Conservation (phyloP, 2,888 invertebrate genomes). For the Drosophila hawaiiensis region DNA sequence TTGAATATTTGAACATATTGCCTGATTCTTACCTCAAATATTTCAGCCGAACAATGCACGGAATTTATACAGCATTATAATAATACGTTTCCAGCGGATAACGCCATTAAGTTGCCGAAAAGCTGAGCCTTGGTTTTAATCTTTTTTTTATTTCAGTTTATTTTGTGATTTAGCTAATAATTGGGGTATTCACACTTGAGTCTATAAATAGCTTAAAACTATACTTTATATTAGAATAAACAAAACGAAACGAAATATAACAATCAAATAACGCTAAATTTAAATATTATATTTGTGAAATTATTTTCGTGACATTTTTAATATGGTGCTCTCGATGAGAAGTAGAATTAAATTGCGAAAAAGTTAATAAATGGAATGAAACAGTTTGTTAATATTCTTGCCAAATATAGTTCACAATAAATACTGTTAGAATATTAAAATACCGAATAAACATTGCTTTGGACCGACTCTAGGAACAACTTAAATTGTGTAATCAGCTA, state of each 20-base stretch:
- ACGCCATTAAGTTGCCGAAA: conserved; percentile 21
- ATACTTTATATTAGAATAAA: conserved; percentile 36
- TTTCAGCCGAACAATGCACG: conserved; percentile 82
- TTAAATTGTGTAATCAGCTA: not conserved
- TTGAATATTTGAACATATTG: not conserved
- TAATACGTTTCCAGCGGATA: conserved; percentile 69
- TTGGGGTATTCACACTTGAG: conserved; percentile 43
- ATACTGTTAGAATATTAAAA: not conserved
- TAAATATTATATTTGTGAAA: not conserved
- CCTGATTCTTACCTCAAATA: not conserved
- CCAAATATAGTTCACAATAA: not conserved
- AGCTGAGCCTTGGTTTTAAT: conserved; percentile 26
- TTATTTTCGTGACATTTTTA: conserved; percentile 5
- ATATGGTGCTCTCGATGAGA: not conserved
- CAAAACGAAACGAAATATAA: conserved; percentile 11
- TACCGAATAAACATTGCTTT: not conserved
- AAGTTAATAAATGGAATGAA: conserved; percentile 1
- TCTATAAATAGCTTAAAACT: conserved; percentile 44
- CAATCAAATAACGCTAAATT: conserved; percentile 5
- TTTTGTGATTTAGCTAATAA: conserved; percentile 56
- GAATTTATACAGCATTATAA: conserved; percentile 84
- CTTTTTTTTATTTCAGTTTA: conserved; percentile 26
- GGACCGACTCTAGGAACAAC: conserved; percentile 7
- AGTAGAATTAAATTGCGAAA: not conserved
- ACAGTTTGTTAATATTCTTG: not conserved